Conservation (phyloP, 2,797 vertebrate genomes). For the Erpetoichthys calabaricus region DNA sequence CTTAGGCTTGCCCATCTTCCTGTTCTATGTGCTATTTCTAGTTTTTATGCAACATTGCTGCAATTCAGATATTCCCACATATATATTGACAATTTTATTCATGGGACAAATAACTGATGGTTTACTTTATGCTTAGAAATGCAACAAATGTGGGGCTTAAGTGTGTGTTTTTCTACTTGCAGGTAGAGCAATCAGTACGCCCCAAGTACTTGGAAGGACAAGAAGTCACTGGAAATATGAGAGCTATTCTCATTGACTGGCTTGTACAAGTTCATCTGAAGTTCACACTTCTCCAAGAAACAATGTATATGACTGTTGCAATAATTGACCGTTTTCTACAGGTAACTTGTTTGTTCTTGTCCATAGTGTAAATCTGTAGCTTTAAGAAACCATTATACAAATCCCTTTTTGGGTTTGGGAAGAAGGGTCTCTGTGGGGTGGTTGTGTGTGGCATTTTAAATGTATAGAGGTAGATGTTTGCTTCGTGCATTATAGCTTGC, state of each 20-base stretch:
- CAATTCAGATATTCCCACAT: too few species aligned
- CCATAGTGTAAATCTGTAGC: neutral
- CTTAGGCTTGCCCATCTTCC: too few species aligned
- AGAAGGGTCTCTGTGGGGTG: neutral
- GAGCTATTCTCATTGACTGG: conserved; percentile 73
- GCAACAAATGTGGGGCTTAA: too few species aligned
- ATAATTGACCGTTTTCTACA: conserved; percentile 74
- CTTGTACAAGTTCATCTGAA: conserved; percentile 67
- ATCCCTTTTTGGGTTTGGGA: neutral
- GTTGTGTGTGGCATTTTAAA: conserved; percentile 2
- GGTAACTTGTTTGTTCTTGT: conserved; percentile 31
- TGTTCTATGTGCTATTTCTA: too few species aligned
- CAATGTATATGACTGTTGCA: conserved; percentile 70
- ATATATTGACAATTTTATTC: too few species aligned
- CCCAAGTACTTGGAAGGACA: conserved; percentile 47
- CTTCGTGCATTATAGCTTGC: neutral
- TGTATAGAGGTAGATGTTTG: neutral
- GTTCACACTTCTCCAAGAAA: conserved; percentile 67
- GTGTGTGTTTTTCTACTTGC: neutral
- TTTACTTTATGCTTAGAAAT: too few species aligned
- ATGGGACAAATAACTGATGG: too few species aligned
- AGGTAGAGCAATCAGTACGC: conserved; percentile 52
- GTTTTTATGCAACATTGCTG: too few species aligned
- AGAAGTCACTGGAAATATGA: conserved; percentile 67
- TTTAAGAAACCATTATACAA: neutral